phyloP scores from a whole-genome alignment of 2,113 vertebrate genomes.

The Laterallus jamaicensis region DNA sequence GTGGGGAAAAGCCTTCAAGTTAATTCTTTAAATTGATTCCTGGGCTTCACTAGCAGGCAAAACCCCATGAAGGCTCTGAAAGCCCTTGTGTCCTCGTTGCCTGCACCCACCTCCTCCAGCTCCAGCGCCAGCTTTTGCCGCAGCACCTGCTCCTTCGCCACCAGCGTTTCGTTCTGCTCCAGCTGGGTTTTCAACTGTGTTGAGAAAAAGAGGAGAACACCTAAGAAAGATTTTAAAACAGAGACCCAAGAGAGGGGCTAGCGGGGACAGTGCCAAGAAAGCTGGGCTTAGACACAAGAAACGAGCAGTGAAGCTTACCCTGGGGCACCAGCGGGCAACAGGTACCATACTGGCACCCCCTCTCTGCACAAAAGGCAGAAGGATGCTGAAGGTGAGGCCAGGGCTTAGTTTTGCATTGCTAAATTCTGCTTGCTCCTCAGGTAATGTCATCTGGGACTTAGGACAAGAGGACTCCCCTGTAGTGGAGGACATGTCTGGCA shows the following conservation, averaged over 20 bases:
- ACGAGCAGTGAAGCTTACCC: background rate
- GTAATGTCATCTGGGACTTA: background rate
- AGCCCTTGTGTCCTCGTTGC: fast-evolving
- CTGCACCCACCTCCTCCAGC: constrained; percentile 82
- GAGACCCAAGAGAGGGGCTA: background rate
- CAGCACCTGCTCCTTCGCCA: constrained; percentile 75
- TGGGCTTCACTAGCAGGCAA: background rate
- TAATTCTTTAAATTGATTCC: background rate
- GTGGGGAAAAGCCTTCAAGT: background rate
- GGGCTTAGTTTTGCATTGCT: background rate
- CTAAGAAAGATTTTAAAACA: background rate
- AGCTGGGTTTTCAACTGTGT: constrained; percentile 81
- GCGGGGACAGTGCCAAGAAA: background rate
- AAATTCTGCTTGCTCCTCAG: background rate
- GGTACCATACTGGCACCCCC: background rate
- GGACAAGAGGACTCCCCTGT: background rate
- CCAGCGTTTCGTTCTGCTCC: constrained; percentile 70
- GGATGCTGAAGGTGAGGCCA: fast-evolving
- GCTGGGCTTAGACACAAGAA: background rate
- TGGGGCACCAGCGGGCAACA: background rate
- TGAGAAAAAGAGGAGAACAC: background rate
- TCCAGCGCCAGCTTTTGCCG: constrained; percentile 79
- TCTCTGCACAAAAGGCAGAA: background rate
- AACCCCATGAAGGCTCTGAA: background rate
- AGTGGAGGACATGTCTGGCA: background rate